Evolutionary conservation across 2,797 vertebrate species (phyloP).

Genomic region (Bothrops alternatus): DNA sequence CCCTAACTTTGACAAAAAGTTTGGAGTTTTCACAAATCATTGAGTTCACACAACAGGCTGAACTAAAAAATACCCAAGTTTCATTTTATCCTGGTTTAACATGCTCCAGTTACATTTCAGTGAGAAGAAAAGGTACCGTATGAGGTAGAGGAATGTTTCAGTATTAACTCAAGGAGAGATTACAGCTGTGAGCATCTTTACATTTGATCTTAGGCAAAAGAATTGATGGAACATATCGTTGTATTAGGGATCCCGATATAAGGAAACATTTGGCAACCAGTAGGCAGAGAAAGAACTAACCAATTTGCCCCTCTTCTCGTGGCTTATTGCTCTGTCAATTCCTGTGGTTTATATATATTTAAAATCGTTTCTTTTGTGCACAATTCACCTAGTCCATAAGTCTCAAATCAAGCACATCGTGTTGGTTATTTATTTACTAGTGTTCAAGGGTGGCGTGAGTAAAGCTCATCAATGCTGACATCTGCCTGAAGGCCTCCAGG

Average conservation of each 20-base stretch:
- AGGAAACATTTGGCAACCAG: not conserved
- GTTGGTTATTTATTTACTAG: not conserved
- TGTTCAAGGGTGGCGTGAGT: not conserved
- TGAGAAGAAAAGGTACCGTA: not conserved
- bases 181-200: not conserved
- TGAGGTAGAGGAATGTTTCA: not conserved
- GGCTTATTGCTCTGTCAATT: not conserved
- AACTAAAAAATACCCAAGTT: not conserved
- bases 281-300: not conserved
- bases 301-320: not conserved
- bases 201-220: not conserved
- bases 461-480: not conserved
- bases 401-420: not conserved
- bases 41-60: not conserved
- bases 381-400: not conserved
- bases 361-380: not conserved
- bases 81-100: not conserved
- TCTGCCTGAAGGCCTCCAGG: not conserved
- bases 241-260: not conserved
- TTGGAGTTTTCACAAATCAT: not conserved
- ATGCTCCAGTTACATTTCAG: not conserved
- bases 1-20: not conserved
- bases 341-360: not conserved
- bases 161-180: not conserved
- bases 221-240: not conserved